A percentile compares a stretch with the other conserved stretches of the same genome.
Conservation (phyloP, 2,888 invertebrate species). For the Acanthopleura granulata region DNA sequence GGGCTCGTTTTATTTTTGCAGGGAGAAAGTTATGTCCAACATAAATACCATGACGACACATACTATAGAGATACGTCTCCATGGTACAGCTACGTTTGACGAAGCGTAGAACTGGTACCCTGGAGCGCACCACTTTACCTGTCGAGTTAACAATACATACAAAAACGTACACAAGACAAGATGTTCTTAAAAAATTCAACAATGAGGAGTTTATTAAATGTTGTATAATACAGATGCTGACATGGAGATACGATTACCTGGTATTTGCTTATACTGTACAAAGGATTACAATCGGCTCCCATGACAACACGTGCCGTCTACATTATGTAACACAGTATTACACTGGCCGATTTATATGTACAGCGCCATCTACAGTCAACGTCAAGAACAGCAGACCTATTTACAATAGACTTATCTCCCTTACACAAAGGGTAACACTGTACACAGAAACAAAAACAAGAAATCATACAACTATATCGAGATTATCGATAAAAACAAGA, state of each 20-base stretch:
- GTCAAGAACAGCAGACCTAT: slow-evolving; percentile 9
- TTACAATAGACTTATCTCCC: neutral
- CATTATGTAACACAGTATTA: neutral
- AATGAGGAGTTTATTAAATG: slow-evolving; percentile 17
- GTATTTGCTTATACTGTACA: neutral
- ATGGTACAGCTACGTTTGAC: no score
- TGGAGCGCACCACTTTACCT: no score
- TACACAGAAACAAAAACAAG: slow-evolving; percentile 11
- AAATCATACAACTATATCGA: neutral
- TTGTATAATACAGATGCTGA: slow-evolving; percentile 10
- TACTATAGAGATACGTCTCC: no score
- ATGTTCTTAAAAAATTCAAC: slow-evolving; percentile 14
- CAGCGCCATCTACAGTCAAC: slow-evolving; percentile 14
- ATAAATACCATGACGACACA: no score
- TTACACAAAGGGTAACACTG: neutral
- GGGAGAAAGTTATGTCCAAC: no score
- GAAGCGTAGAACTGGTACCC: no score
- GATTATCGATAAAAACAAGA: neutral
- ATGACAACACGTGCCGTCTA: neutral
- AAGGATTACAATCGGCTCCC: neutral
- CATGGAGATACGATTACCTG: slow-evolving; percentile 11
- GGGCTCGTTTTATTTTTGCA: no score
- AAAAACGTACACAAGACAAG: no score
- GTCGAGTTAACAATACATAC: no score
- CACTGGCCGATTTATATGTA: neutral